Evolutionary conservation across 1,140 invertebrate species (phyloP).

Genomic region (Saccostrea glomerata): DNA sequence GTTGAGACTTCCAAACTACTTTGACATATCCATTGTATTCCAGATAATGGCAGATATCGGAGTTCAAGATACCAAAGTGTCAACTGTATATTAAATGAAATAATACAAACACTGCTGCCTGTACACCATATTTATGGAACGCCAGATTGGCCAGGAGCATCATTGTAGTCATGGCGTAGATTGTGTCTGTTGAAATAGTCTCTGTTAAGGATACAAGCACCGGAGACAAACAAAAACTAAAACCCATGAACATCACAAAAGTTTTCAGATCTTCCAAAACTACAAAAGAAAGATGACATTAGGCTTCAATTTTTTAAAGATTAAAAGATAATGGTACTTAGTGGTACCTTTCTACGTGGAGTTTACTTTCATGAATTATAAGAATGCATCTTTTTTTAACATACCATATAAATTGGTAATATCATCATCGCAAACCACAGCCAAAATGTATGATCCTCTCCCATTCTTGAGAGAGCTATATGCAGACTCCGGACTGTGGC

Average conservation of each 20-base stretch:
- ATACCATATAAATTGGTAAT: too few relatives aligned
- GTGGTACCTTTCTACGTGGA: neutral
- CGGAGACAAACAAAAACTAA: slow-evolving; percentile 92
- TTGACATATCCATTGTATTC: too few relatives aligned
- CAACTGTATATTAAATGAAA: neutral
- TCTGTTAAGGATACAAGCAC: slow-evolving; percentile 96
- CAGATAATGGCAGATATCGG: too few relatives aligned
- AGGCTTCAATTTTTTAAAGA: neutral
- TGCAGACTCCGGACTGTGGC: too few relatives aligned
- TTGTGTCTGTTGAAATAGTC: slow-evolving; percentile 97
- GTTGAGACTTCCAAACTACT: too few relatives aligned
- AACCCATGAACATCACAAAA: slow-evolving; percentile 86
- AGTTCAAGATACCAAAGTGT: too few relatives aligned
- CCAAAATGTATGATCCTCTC: too few relatives aligned
- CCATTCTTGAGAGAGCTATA: too few relatives aligned
- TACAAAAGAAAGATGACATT: slow-evolving; percentile 8
- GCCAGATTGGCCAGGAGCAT: slow-evolving; percentile 92
- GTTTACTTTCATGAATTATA: too few relatives aligned
- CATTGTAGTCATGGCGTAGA: slow-evolving; percentile 93
- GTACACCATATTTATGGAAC: slow-evolving; percentile 93
- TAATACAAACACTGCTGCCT: slow-evolving; percentile 83
- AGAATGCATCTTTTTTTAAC: too few relatives aligned
- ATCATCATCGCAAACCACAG: too few relatives aligned
- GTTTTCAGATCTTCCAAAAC: slow-evolving; percentile 76
- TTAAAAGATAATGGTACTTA: neutral